Base-by-base conservation (phyloP, 2,888 invertebrate genomes). In the Athalia cordata region DNA sequence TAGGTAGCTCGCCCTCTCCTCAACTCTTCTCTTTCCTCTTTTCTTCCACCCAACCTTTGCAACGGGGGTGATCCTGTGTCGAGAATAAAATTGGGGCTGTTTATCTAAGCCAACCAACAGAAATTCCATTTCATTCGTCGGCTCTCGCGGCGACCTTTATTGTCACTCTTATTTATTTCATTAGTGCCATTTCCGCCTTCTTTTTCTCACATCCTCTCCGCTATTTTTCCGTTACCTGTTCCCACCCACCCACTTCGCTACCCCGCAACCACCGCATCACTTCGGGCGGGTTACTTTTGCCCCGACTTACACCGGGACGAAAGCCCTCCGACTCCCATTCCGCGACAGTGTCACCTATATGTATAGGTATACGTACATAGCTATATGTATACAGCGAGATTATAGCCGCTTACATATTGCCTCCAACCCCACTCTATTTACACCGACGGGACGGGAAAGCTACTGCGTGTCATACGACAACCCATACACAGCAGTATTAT, bases 41-140 rank as follows among this genome's bases (percentile, higher is more conserved):
- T 64, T 11, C 76, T 65, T 52, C 45, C 64, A 15, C 29, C 76
- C 50, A 52, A 13, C 49, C 62, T 9, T 59, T 57, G 64, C 55
- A 62, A 65, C 75, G 74, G 55, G 61, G 67, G 78, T 29, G 65
- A 80, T 79, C 68, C 59, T 77, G 67, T 81, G 80, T 79, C 79
- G 76, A 65, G 72, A 81, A 78, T 83, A 81, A 86, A 87, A 87
- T 87, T 86, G 86, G 84, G 82, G 83, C 86, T 86, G 87, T 87
- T 86, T 86, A 86, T 87, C 84, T 82, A 82, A 83, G 79, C 82
- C 83, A 83, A 84, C 85, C 84, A 83, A 84, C 84, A 82, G 84
- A 85, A 87, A 86, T 86, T 85, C 85, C 85, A 85, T 85, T 85
- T 85, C 84, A 83, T 85, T 83, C 82, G 80, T 49, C 79, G 74